Conservation (phyloP, 1,140 invertebrate genomes). For the Ceratitis capitata region DNA sequence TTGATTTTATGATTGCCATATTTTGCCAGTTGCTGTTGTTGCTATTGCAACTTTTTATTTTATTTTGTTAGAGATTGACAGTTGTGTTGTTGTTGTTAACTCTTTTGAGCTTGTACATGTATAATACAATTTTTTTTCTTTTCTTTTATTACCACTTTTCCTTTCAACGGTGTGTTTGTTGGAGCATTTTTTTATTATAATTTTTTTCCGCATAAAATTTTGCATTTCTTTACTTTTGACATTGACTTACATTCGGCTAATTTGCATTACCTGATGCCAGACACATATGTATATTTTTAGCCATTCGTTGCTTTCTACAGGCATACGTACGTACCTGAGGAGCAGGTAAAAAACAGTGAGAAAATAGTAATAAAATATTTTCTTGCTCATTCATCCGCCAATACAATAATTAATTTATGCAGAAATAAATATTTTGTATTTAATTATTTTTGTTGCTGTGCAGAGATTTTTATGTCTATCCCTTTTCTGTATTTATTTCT, state of each 20-base stretch:
- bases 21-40: too few species aligned
- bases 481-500: neutral
- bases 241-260: slow-evolving; percentile 33
- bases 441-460: neutral
- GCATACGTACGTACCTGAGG: too few species aligned
- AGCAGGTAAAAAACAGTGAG: too few species aligned
- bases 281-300: slow-evolving; percentile 21
- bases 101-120: neutral
- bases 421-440: neutral
- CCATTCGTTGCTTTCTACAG: neutral
- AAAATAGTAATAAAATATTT: too few species aligned
- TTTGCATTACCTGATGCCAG: neutral
- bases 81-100: neutral
- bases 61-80: neutral
- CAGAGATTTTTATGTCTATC: neutral
- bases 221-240: slow-evolving; percentile 6
- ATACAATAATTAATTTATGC: neutral
- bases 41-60: too few species aligned
- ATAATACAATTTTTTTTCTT: neutral
- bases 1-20: neutral
- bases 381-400: neutral
- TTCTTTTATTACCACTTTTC: neutral
- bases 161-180: neutral
- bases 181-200: neutral
- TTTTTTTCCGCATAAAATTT: neutral